Evolutionary conservation across 2,888 invertebrate genomes (phyloP), one percentile per base, ranked within the genome.

Genomic region (Argynnis bischoffii): DNA sequence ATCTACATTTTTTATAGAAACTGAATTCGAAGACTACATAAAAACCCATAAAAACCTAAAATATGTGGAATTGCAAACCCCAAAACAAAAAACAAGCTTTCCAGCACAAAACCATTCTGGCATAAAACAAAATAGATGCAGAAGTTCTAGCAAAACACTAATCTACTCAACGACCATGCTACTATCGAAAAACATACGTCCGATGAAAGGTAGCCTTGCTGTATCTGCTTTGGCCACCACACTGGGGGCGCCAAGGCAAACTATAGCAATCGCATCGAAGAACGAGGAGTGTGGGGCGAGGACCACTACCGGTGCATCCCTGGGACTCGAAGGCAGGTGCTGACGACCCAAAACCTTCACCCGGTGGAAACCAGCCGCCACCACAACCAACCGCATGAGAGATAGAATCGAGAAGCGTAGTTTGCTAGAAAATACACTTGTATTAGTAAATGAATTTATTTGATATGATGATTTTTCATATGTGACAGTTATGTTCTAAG

Each of bases 261-360:
- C 95, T 79, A 97, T 96, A 77, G 96, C 95, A 73, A 98, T 94
- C 70, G 97, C 96, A 89, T 99, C 99, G 90, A 97, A 96, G 94
- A 96, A 98, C 69, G 96, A 95, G 51, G 98, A 98, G 86, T 99
- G 99, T 3, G 98, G 98, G 5, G 98, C 98, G 72, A 97, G 94
- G 67, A 96, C 96, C 73, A 98, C 90, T 74, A 98, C 95, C 1
- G 98, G 97, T 5, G 98, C 98, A 74, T 96, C 96, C 26, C 96
- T 77, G 16, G 81, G 87, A 75, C 82, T 82, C 13, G 87, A 83
- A 82, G 83, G 93, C 84, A 87, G 73, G 78, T 90, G 87, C 75
- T 87, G 84, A 74, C 93, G 93, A 63, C 98, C 98, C 83, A 95
- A 95, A 77, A 96, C 94, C 77, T 94, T 94, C 75, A 98, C 94